Conservation (phyloP, 2,888 invertebrate species). For the Gonocerus acuteangulatus region DNA sequence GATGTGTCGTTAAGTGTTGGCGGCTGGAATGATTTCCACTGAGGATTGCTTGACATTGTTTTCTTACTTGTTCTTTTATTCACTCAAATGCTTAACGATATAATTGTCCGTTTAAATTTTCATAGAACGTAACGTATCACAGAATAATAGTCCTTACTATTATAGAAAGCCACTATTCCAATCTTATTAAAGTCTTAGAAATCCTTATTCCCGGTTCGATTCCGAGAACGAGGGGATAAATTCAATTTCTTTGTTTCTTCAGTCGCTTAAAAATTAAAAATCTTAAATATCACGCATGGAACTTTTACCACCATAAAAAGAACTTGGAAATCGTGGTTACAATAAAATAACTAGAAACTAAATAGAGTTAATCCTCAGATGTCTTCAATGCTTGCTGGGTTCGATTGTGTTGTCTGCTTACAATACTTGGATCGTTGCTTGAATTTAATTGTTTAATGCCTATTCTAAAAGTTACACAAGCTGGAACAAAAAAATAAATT, state of each 20-base stretch:
- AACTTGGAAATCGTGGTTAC: conserved; percentile 25
- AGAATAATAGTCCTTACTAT: conserved; percentile 35
- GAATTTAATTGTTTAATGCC: conserved; percentile 43
- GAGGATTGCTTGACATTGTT: conserved; percentile 72
- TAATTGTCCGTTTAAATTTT: conserved; percentile 36
- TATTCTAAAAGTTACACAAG: conserved; percentile 58
- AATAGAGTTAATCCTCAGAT: conserved; percentile 65
- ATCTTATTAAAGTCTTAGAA: conserved; percentile 33
- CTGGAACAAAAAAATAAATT: conserved; percentile 49
- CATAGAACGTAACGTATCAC: conserved; percentile 41
- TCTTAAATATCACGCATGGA: conserved; percentile 24
- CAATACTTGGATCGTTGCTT: conserved; percentile 45
- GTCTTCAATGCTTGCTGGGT: conserved; percentile 85
- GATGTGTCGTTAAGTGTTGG: conserved; percentile 74
- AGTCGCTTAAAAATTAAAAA: conserved; percentile 20
- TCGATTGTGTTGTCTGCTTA: conserved; percentile 47
- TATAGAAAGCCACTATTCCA: conserved; percentile 36
- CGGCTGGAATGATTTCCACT: conserved; percentile 87
- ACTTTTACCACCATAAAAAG: conserved; percentile 22
- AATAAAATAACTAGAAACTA: conserved; percentile 35
- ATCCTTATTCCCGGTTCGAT: conserved; percentile 10
- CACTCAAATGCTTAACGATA: conserved; percentile 35
- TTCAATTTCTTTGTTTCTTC: conserved; percentile 18
- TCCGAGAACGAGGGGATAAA: conserved; percentile 22
- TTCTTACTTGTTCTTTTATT: conserved; percentile 43